A percentile compares a stretch with the other conserved stretches of the same genome.
Evolutionary conservation across 2,113 vertebrate species (phyloP).

Genomic region (Athene cunicularia): DNA sequence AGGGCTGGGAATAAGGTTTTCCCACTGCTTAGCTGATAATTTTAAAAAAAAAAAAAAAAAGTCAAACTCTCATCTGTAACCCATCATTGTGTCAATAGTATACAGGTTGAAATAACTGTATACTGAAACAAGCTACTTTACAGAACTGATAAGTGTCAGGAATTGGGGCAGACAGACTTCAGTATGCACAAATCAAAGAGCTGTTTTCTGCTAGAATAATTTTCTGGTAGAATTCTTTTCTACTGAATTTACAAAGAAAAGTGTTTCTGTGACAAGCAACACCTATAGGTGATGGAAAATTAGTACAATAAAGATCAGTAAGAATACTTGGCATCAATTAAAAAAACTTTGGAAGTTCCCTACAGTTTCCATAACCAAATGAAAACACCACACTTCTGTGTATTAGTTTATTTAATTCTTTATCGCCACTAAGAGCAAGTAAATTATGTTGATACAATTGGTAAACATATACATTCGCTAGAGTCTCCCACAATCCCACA

Average conservation of each 20-base stretch:
- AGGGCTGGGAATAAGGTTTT: background rate
- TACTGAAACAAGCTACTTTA: background rate
- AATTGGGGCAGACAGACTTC: background rate
- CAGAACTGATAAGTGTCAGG: background rate
- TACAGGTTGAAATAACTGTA: background rate
- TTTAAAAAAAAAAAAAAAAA: background rate
- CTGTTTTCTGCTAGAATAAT: background rate
- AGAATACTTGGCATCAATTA: background rate
- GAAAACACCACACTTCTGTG: background rate
- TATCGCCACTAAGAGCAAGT: conserved; percentile 49
- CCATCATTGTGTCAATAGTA: background rate
- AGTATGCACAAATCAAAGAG: background rate
- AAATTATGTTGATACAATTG: conserved; percentile 31
- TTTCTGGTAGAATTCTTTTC: background rate
- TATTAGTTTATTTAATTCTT: conserved; percentile 64
- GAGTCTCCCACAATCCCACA: conserved; percentile 20
- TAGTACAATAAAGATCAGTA: background rate
- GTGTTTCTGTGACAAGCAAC: background rate
- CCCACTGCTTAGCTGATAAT: background rate
- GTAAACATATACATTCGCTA: conserved; percentile 26
- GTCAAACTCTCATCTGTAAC: background rate
- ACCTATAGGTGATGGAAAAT: background rate
- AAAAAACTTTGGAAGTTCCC: background rate
- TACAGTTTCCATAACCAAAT: background rate
- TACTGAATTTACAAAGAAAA: background rate